These are phyloP conservation scores for Eupsittula cactorum DNA, from an alignment of 2,113 vertebrate species.

Conservation along the genomic window DNA sequence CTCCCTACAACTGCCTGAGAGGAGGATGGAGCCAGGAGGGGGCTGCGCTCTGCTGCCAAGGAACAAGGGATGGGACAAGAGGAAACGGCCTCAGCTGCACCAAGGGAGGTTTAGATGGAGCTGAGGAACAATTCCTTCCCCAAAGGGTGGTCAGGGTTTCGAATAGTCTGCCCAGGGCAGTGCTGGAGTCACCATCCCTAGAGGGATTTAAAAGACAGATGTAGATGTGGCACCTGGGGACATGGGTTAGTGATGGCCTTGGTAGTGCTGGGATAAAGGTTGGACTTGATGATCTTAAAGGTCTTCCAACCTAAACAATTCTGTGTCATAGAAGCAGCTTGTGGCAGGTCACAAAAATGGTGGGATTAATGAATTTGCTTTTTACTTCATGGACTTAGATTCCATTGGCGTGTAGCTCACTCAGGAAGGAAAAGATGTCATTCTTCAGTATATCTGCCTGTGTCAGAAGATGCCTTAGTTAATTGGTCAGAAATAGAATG, in stretches of 20 bases:
- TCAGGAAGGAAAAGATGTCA: rapidly evolving
- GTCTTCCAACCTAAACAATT: background rate
- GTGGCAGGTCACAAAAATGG: background rate
- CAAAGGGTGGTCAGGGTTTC: background rate
- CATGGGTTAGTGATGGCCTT: background rate
- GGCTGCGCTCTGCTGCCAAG: rapidly evolving
- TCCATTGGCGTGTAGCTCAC: rapidly evolving
- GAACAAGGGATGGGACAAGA: background rate
- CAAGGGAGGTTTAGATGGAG: rapidly evolving
- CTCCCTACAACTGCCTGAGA: too few species aligned
- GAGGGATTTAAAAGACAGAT: rapidly evolving
- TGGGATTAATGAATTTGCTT: background rate
- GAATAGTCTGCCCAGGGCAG: background rate
- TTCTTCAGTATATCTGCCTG: background rate
- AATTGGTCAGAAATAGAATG: background rate
- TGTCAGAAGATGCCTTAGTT: background rate
- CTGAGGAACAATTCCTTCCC: background rate
- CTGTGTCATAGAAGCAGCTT: background rate
- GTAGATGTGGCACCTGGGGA: background rate
- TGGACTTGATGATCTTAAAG: background rate
- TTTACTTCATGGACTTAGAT: background rate
- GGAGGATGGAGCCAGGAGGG: background rate
- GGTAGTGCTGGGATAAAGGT: background rate
- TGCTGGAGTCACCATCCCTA: background rate
- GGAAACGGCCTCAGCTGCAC: rapidly evolving